Evolutionary conservation across 1,140 invertebrate genomes (phyloP).

Genomic region (Glossosoma conforme): DNA sequence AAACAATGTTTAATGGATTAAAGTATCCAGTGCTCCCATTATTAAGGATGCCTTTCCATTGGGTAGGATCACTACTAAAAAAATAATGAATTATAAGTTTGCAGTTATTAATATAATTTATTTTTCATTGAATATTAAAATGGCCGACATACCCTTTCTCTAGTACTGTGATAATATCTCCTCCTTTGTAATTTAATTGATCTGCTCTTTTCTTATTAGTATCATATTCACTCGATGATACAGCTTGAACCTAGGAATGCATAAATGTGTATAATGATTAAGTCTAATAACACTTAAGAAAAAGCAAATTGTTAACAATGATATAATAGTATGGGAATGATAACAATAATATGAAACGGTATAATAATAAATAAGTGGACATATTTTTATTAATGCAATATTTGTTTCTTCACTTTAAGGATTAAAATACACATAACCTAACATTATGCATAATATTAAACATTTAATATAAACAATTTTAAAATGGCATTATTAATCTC

Average conservation of each 20-base stretch:
- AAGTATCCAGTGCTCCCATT: constrained; percentile 86
- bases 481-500: too few species aligned
- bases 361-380: too few species aligned
- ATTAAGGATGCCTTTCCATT: constrained; percentile 82
- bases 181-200: constrained; percentile 76
- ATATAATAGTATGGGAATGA: too few species aligned
- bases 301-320: too few species aligned
- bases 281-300: too few species aligned
- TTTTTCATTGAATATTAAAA: constrained; percentile 24
- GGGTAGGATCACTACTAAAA: constrained; percentile 39
- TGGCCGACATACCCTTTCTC: constrained; percentile 72
- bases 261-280: too few species aligned
- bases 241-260: constrained; percentile 38
- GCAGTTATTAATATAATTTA: not conserved
- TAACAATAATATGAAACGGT: too few species aligned
- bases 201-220: constrained; percentile 53
- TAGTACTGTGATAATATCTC: constrained; percentile 89
- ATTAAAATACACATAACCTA: too few species aligned
- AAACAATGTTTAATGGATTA: constrained; percentile 83
- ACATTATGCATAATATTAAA: too few species aligned
- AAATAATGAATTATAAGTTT: constrained; percentile 14
- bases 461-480: too few species aligned
- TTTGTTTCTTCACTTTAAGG: too few species aligned
- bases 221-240: constrained; percentile 35
- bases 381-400: too few species aligned